These are phyloP conservation scores for Lucinisca nassula DNA, from an alignment of 2,888 invertebrate genomes.

Conservation along the genomic window DNA sequence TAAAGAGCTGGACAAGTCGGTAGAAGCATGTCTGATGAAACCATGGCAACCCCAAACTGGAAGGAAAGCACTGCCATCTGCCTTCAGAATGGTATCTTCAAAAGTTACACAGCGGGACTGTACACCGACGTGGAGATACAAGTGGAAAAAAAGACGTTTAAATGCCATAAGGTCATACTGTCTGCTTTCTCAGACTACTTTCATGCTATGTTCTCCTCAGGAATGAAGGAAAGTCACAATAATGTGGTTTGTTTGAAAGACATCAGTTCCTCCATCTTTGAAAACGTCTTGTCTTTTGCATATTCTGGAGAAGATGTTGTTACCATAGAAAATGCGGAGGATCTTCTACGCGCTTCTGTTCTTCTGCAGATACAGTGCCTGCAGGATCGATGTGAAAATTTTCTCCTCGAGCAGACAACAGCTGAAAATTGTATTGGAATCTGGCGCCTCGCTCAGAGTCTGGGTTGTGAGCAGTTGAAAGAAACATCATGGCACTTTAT, in stretches of 20 bases:
- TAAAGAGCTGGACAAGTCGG: too few relatives aligned
- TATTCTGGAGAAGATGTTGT: constrained; percentile 72
- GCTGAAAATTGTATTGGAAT: constrained; percentile 73
- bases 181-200: constrained; percentile 75
- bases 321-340: constrained; percentile 71
- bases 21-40: not conserved
- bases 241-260: constrained; percentile 71
- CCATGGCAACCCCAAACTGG: constrained; percentile 41
- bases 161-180: constrained; percentile 74
- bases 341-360: constrained; percentile 69
- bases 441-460: constrained; percentile 70
- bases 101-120: constrained; percentile 67
- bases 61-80: constrained; percentile 60
- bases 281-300: constrained; percentile 68
- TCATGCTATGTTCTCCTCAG: constrained; percentile 76
- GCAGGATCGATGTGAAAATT: constrained; percentile 70
- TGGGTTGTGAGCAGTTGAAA: constrained; percentile 64
- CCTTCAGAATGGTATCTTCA: constrained; percentile 65
- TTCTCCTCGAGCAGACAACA: constrained; percentile 70
- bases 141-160: constrained; percentile 73
- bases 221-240: constrained; percentile 73
- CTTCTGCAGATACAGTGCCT: constrained; percentile 71
- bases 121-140: constrained; percentile 72
- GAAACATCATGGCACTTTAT: constrained; percentile 70
- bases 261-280: constrained; percentile 65